Conservation (phyloP, 2,888 invertebrate genomes). For the Nesidiocoris tenuis region DNA sequence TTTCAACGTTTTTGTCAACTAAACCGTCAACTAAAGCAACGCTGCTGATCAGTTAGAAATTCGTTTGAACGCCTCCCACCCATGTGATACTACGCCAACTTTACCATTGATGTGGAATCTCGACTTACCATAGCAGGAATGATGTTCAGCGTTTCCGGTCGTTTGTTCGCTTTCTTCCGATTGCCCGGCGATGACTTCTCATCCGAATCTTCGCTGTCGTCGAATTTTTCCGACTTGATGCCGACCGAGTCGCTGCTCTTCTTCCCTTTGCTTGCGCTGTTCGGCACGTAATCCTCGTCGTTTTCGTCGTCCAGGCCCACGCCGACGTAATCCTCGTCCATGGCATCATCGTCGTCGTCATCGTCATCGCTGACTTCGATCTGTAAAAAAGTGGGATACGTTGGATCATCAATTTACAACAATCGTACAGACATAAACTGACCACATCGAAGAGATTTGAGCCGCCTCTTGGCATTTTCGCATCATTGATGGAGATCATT, state of each 20-base stretch:
- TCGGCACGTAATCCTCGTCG: slow-evolving; percentile 47
- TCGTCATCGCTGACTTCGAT: slow-evolving; percentile 52
- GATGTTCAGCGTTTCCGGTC: slow-evolving; percentile 46
- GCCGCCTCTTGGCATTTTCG: too few relatives aligned
- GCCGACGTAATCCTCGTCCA: slow-evolving; percentile 44
- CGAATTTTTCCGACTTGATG: slow-evolving; percentile 48
- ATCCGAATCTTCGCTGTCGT: slow-evolving; percentile 44
- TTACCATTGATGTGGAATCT: too few relatives aligned
- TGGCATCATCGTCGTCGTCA: slow-evolving; percentile 52
- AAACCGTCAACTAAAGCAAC: too few relatives aligned
- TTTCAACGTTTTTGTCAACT: too few relatives aligned
- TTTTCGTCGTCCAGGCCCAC: slow-evolving; percentile 49
- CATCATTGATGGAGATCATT: too few relatives aligned
- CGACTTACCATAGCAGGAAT: slow-evolving; percentile 51
- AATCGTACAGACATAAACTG: too few relatives aligned
- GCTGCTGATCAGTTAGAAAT: too few relatives aligned
- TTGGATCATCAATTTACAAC: too few relatives aligned
- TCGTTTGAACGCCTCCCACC: too few relatives aligned
- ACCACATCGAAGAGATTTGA: too few relatives aligned
- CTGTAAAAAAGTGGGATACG: background rate
- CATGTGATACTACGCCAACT: too few relatives aligned
- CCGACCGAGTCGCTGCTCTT: slow-evolving; percentile 3
- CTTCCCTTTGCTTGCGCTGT: slow-evolving; percentile 3
- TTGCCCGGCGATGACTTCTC: slow-evolving; percentile 46
- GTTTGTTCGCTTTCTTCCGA: slow-evolving; percentile 42